Evolutionary conservation across 2,888 invertebrate species (phyloP), one percentile per base, ranked within the genome.

Genomic region (Eupithecia inturbata): DNA sequence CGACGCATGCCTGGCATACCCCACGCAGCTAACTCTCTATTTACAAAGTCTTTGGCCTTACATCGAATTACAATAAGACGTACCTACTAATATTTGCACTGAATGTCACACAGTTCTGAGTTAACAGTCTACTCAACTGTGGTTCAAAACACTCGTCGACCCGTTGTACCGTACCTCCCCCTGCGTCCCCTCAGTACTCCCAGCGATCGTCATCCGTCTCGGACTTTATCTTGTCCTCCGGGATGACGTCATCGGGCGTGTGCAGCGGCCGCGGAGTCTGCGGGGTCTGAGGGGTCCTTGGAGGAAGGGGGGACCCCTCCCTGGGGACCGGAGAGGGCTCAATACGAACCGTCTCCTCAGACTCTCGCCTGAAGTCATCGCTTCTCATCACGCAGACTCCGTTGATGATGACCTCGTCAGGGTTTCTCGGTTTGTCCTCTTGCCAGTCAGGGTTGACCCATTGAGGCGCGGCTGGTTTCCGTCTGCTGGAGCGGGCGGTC

Each of bases 391-490:
- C 98, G 87, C 98, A 98, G 36, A 98, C 98, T 1, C 98, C 98
- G 87, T 98, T 98, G 83, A 98, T 98, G 85, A 98, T 98, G 36
- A 98, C 97, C 87, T 98, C 98, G 84, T 97, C 97, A 78, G 91
- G 94, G 85, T 89, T 92, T 64, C 95, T 90, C 26, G 95, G 94
- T 81, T 95, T 95, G 80, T 95, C 95, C 86, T 97, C 97, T 85
- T 97, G 97, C 97, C 97, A 97, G 83, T 98, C 98, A 10, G 99
- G 99, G 91, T 99, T 99, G 6, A 99, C 98, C 98, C 99, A 99
- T 92, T 99, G 99, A 2, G 99, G 99, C 71, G 99, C 98, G 1
- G 98, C 98, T 1, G 99, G 98, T 94, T 99, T 99, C 84, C 99
- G 96, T 78, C 98, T 94, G 72, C 97, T 97, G 33, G 95, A 94